Percentiles rank a stretch among this genome's conserved stretches.
These are phyloP conservation scores for Tympanuchus pallidicinctus DNA, from an alignment of 2,113 vertebrate species.

Conservation along the genomic window DNA sequence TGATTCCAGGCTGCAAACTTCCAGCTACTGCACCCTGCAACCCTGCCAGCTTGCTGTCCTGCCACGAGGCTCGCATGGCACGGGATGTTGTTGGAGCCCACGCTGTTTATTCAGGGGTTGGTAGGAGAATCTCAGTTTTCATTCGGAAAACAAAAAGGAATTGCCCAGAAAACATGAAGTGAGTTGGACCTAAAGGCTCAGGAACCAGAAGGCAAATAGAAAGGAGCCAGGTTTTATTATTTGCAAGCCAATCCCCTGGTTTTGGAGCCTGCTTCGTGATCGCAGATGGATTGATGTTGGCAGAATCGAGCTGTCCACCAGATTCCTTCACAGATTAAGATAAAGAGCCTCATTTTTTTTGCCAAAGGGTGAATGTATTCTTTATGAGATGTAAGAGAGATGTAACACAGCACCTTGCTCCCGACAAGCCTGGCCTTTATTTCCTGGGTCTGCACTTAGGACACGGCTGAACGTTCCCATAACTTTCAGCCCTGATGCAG, in stretches of 20 bases:
- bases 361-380: conserved; percentile 61
- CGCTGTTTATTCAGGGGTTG: neutral
- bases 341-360: conserved; percentile 15
- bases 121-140: neutral
- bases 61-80: neutral
- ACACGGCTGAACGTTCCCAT: neutral
- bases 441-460: conserved; percentile 41
- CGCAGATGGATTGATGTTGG: conserved; percentile 51
- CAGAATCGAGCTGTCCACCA: neutral
- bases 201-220: conserved; percentile 21
- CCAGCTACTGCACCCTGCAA: neutral
- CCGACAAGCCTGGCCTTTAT: conserved; percentile 56
- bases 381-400: conserved; percentile 41
- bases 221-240: neutral
- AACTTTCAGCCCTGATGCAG: conserved; percentile 5
- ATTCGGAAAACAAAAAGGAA: neutral
- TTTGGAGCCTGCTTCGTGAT: conserved; percentile 1
- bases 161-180: neutral
- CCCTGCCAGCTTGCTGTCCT: neutral
- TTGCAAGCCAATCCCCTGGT: neutral
- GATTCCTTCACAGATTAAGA: conserved; percentile 29
- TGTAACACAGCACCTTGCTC: conserved; percentile 52
- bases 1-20: neutral
- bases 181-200: neutral
- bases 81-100: conserved; percentile 7